A percentile compares a stretch with the other conserved stretches of the same genome.
These are phyloP conservation scores for Apocheima hispidaria DNA, from an alignment of 2,888 invertebrate genomes.

Conservation along the genomic window DNA sequence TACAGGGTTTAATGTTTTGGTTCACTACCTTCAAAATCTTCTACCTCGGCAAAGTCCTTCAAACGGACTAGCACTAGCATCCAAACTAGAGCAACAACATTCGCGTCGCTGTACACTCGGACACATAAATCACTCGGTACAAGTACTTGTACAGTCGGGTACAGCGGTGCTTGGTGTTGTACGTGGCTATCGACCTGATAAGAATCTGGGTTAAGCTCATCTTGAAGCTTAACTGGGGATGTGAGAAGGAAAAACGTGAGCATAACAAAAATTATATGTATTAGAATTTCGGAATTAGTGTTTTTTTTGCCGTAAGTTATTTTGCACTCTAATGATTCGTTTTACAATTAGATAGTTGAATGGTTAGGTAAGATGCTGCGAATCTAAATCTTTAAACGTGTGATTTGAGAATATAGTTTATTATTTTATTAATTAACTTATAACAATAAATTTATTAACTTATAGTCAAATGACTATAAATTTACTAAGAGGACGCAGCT, in stretches of 20 bases:
- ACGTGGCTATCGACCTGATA: slow-evolving; percentile 3
- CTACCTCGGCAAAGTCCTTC: slow-evolving; percentile 23
- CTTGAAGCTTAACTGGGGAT: slow-evolving; percentile 7
- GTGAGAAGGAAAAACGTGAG: neutral
- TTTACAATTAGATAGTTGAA: too few relatives aligned
- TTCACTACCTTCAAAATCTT: slow-evolving; percentile 12
- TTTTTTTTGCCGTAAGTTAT: too few relatives aligned
- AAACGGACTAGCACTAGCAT: slow-evolving; percentile 11
- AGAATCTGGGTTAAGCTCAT: slow-evolving; percentile 19
- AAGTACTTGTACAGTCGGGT: slow-evolving; percentile 19
- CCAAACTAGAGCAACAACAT: slow-evolving; percentile 43
- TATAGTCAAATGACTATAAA: too few relatives aligned
- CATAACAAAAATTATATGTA: neutral
- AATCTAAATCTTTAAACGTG: too few relatives aligned
- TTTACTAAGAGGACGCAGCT: too few relatives aligned
- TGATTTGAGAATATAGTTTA: too few relatives aligned
- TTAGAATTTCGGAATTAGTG: neutral
- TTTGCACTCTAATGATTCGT: too few relatives aligned
- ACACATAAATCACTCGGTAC: slow-evolving; percentile 41
- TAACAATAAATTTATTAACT: too few relatives aligned
- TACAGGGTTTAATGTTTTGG: too few relatives aligned
- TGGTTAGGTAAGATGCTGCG: too few relatives aligned
- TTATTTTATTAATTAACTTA: too few relatives aligned
- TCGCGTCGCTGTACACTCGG: slow-evolving; percentile 40
- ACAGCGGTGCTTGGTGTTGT: slow-evolving; percentile 9